Base-by-base conservation (phyloP, 2,888 invertebrate genomes). In the Spisula subtruncata region DNA sequence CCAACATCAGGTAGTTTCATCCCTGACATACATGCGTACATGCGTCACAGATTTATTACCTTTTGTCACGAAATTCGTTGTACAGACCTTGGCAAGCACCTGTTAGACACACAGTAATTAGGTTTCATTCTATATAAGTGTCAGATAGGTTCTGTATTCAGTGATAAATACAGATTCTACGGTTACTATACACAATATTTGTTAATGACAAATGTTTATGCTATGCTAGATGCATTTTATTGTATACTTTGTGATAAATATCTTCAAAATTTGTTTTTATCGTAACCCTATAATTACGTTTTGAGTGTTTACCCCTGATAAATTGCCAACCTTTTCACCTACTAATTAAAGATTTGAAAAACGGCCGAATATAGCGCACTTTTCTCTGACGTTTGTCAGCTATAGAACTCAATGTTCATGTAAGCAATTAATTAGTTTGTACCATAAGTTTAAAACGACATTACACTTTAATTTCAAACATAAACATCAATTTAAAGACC, bases 401-500 rank as follows among this genome's bases (percentile, higher is more conserved):
- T 66, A 66, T n/a, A 66, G 60, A 25, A 25, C 60, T 10, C 6
- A n/a, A 25, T 10, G 25, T 66, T 66, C 10, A 25, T 25, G n/a
- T 25, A 10, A 12, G 60, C 25, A 66, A 66, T 66, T 20, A n/a
- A 66, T n/a, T 66, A 66, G 60, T 66, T 60, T 66, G 25, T 25
- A 66, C 25, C 25, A 25, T 66, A 25, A 16, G 75, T 75, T 75
- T 75, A 35, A 35, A 75, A 35, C 35, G 18, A 75, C 32, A 32
- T 75, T 75, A 32, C 82, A 35, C 56, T 56, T 51, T 41, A 29
- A 71, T 66, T 83, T 71, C 71, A 25, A 71, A 83, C 71, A 71
- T 48, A 83, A 66, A 60, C 71, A 83, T 16, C 48, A 71, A 66
- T 71, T 83, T 71, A 83, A 83, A 83, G 83, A 83, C 71, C 51